Evolutionary conservation across 2,888 invertebrate species (phyloP).

Genomic region (Drosophila neoperkinsi): DNA sequence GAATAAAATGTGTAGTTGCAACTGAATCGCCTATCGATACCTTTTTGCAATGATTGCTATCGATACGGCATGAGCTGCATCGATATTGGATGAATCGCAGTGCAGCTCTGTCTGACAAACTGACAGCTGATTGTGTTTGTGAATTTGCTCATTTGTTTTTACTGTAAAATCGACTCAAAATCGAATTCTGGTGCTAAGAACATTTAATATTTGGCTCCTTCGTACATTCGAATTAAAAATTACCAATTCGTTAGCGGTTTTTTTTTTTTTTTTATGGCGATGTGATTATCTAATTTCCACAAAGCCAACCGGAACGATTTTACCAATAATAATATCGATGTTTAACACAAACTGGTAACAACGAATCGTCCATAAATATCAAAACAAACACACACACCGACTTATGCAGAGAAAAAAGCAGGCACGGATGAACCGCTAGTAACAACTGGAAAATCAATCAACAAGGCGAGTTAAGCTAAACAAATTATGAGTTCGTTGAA

Average conservation of each 20-base stretch:
- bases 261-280: background rate
- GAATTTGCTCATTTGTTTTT: constrained; percentile 53
- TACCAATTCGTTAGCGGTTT: background rate
- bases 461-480: constrained; percentile 32
- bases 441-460: constrained; percentile 41
- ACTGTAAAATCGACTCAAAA: constrained; percentile 31
- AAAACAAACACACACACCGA: constrained; percentile 7
- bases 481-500: constrained; percentile 41
- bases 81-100: background rate
- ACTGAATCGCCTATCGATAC: constrained; percentile 3
- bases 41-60: background rate
- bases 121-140: constrained; percentile 53
- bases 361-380: constrained; percentile 15
- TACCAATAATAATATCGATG: constrained; percentile 42
- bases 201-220: constrained; percentile 20
- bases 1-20: constrained; percentile 12
- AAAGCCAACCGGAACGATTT: constrained; percentile 9
- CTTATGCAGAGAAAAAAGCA: background rate
- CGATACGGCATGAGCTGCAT: background rate
- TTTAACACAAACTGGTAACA: constrained; percentile 33
- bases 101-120: constrained; percentile 30
- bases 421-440: constrained; percentile 20
- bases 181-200: constrained; percentile 18
- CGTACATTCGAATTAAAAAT: constrained; percentile 11
- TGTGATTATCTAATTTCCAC: constrained; percentile 53